Evolutionary conservation across 1,140 invertebrate species (phyloP).

Genomic region (Chironomus tepperi): DNA sequence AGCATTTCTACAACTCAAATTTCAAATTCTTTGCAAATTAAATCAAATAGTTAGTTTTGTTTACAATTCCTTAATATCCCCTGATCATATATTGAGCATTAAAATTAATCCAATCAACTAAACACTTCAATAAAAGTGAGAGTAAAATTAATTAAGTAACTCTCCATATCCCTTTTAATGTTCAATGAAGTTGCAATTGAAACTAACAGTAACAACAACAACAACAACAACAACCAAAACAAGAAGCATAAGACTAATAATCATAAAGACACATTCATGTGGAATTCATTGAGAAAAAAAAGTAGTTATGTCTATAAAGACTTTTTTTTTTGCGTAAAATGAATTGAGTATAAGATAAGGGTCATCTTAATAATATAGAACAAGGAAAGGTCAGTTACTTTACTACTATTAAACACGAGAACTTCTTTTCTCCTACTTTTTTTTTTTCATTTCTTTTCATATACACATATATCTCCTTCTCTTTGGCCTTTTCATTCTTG

Average conservation of each 20-base stretch:
- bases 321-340: slow-evolving; percentile 4
- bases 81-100: too few relatives aligned
- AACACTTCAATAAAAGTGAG: too few relatives aligned
- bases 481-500: not conserved
- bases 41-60: too few relatives aligned
- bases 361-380: slow-evolving; percentile 14
- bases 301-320: not conserved
- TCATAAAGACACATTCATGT: slow-evolving; percentile 12
- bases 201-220: not conserved
- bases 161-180: too few relatives aligned
- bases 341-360: slow-evolving; percentile 17
- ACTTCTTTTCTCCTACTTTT: slow-evolving; percentile 15
- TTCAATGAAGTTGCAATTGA: not conserved
- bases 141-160: too few relatives aligned
- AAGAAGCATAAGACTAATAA: not conserved
- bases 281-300: not conserved
- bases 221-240: too few relatives aligned
- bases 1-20: too few relatives aligned
- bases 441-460: slow-evolving; percentile 17
- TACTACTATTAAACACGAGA: slow-evolving; percentile 17
- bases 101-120: too few relatives aligned
- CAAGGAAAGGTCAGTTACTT: slow-evolving; percentile 20
- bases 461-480: slow-evolving; percentile 8
- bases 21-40: too few relatives aligned
- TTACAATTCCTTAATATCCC: too few relatives aligned